Evolutionary conservation across 2,113 vertebrate genomes (phyloP), one percentile per base, ranked within the genome.

Genomic region (Tragelaphus strepsiceros): DNA sequence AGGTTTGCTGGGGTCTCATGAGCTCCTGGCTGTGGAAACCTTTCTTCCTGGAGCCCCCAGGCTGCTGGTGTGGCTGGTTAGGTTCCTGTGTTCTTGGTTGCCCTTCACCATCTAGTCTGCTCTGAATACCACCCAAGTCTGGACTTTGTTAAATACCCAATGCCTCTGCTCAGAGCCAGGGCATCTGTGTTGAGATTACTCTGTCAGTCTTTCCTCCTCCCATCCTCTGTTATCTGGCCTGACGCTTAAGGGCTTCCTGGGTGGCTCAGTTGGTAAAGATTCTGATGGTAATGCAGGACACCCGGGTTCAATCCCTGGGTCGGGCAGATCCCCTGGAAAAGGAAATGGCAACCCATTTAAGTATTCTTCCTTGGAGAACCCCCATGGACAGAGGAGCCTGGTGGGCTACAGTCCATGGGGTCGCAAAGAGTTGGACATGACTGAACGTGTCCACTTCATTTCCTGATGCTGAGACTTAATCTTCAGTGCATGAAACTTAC

Each of bases 131-230:
- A 2, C 12, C 7, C 0, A 46, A 35, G 21, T 2, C 28, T 9
- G 2, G 2, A 9, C 6, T 43, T 12, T n/a, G 5, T 2, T 39
- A 46, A 24, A 9, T 0, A 6, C 1, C 7, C 3, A 9, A 1
- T 12, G 7, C 13, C n/a, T 53, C 64, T 15, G 54, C 82, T 39
- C 28, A 5, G 17, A 13, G 6, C 8, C 15, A 32, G 49, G 24
- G 12, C 30, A 15, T 2, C 28, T 30, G 5, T 1, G 2, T 28
- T 2, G 5, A 11, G 16, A 0, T 21, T 13, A 4, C 19, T 1
- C 43, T 26, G 17, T 26, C 14, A 4, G 2, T 22, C 0, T 11
- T 3, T 14, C 26, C 10, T 54, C 15, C 30, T 46, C 15, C 24
- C 15, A n/a, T 11, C 12, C 0, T 53, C 51, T 10, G 7, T 1